phyloP scores from a whole-genome alignment of 1,140 invertebrate genomes.

The Pogonomyrmex barbatus region DNA sequence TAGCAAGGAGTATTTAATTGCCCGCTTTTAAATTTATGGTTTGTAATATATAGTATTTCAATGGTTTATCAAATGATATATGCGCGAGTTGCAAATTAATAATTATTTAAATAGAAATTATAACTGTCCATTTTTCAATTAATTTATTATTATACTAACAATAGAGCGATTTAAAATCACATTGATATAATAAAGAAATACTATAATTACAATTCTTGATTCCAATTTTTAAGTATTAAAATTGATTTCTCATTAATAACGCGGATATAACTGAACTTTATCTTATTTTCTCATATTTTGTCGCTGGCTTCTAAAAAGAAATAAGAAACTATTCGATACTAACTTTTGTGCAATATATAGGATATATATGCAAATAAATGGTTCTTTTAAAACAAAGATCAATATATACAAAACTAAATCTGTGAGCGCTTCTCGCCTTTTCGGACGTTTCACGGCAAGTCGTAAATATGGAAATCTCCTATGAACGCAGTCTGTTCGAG shows the following conservation, averaged over 20 bases:
- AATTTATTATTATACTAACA: neutral
- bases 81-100: neutral
- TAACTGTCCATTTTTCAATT: neutral
- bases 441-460: neutral
- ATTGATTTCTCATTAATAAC: neutral
- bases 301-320: neutral
- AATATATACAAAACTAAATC: neutral
- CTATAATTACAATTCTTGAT: neutral
- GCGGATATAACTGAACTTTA: neutral
- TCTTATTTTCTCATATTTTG: neutral
- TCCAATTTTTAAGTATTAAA: conserved; percentile 11
- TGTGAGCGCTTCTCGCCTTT: neutral
- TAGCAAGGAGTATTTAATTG: neutral
- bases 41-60: neutral
- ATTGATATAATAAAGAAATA: neutral
- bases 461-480: conserved; percentile 7
- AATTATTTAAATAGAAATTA: conserved; percentile 8
- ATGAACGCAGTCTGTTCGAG: neutral
- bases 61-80: conserved; percentile 13
- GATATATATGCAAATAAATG: neutral
- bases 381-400: neutral
- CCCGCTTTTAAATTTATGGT: neutral
- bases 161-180: conserved; percentile 30
- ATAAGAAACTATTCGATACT: neutral
- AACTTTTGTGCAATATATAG: neutral